Percentiles rank a stretch among this genome's conserved stretches.
These are phyloP conservation scores for Eupithecia centaureata DNA, from an alignment of 2,888 invertebrate genomes.

Conservation along the genomic window DNA sequence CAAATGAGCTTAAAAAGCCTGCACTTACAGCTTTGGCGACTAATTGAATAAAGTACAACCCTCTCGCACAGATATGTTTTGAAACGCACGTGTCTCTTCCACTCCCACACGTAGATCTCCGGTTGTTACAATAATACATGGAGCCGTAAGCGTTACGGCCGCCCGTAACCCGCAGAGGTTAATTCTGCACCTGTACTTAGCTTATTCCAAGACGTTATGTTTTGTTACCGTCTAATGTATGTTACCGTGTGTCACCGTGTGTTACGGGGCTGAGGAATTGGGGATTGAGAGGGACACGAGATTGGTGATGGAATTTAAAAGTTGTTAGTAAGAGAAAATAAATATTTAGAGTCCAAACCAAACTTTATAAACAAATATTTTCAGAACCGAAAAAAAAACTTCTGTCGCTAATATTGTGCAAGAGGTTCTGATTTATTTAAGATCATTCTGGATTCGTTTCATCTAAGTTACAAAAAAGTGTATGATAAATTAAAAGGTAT, in stretches of 20 bases:
- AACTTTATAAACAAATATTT: too few relatives aligned
- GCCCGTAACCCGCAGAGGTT: constrained; percentile 72
- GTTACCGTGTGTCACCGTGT: background rate
- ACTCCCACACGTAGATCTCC: constrained; percentile 1
- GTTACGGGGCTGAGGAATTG: background rate
- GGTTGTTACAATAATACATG: constrained; percentile 76
- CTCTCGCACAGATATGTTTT: background rate
- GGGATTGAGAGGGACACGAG: background rate
- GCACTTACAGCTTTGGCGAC: too few relatives aligned
- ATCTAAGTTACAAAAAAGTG: too few relatives aligned
- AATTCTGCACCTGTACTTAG: constrained; percentile 75
- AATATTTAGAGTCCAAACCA: background rate
- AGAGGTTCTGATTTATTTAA: too few relatives aligned
- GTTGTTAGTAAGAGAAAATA: background rate
- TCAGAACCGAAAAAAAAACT: too few relatives aligned
- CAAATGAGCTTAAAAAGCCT: too few relatives aligned
- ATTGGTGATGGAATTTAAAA: background rate
- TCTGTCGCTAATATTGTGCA: too few relatives aligned
- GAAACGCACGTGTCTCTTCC: background rate
- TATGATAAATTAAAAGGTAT: too few relatives aligned
- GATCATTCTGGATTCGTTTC: too few relatives aligned
- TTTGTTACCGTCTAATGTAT: background rate
- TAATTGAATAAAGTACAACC: too few relatives aligned
- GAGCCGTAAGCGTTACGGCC: constrained; percentile 75
- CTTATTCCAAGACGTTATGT: background rate